Evolutionary conservation across 2,888 invertebrate species (phyloP), one percentile per base, ranked within the genome.

Genomic region (Drosophila kuntzei): DNA sequence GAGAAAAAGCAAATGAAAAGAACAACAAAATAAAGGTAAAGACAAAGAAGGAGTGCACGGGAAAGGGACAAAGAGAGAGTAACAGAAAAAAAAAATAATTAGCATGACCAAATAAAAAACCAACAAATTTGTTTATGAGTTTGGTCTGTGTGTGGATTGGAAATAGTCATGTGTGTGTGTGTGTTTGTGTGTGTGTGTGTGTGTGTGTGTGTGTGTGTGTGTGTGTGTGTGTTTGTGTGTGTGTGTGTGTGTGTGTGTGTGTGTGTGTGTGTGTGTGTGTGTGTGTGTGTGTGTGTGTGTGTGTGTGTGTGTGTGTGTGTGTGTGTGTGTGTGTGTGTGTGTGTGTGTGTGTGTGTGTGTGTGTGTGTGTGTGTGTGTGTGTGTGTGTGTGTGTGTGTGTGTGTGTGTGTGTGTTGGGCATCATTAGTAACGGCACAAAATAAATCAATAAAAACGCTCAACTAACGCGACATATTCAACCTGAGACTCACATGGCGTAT

Each of bases 381-480:
- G 79, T 60, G 51, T 57, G 50, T 49, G 41, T 62, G 20, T 54
- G 20, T 67, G 39, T 58, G 54, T 58, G 65, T 64, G 59, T 71
- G 62, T 54, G 78, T 60, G 58, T 57, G 46, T 49, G 44, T 72
- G 44, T 58, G 69, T 69, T 65, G 75, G 67, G 68, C 74, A 64
- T 86, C 87, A 83, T 88, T 86, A 88, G 86, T 75, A 88, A 80
- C 71, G 53, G 69, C 62, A 71, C 59, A 78, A 83, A 87, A 83
- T 76, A 83, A 88, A 83, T 83, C 83, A 88, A 88, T 83, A 83
- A 88, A 85, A 74, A 64, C 65, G 66, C 87, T 71, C 63, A 73
- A 68, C 77, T 64, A 85, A 70, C 65, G 65, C 64, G 69, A 76
- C 73, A 76, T 61, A 79, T 60, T 51, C 59, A 44, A 50, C 66